Base-by-base conservation (phyloP, 2,113 vertebrate genomes). In the Brachirus orientalis region DNA sequence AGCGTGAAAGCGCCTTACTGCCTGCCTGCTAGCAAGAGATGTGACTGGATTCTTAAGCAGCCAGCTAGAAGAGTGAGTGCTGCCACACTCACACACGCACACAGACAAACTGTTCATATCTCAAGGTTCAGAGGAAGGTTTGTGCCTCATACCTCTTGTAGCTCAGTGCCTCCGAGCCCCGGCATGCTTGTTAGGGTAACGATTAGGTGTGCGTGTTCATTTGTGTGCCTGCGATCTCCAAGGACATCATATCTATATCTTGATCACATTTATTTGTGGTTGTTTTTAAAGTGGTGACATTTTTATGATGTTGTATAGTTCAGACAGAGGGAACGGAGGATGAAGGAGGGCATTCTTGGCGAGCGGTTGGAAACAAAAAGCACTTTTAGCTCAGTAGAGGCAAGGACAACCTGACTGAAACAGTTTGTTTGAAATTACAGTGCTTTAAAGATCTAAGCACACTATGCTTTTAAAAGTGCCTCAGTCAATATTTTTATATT, bases 21-120 rank as follows among this genome's bases (percentile, higher is more conserved):
- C 96, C 95, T 97, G 96, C 95, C 89, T 95, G 94, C 90, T 79
- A 95, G 88, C 85, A 94, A 93, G 90, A 95, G 96, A 98, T 99
- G 97, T 98, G 97, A 98, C 96, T 95, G 95, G 96, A 97, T 98
- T 98, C 96, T 97, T 96, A 99, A 99, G 96, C 96, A 98, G 96
- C 95, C 82, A 69, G 94, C 92, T 90, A 91, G 93, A 95, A n/a
- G 93, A 92, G 95, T 69, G 68, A 77, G 69, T 72, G 56, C 73
- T 69, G 63, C 79, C 66, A n/a, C 66, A 38, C 73, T 38, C 72
- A 40, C 66, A 36, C 56, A 69, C 67, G 51, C 69, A 66, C 61
- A 82, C 60, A 41, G 63, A 56, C 69, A 48, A 63, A 63, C 74
- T 0, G 43, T 79, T 82, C 78, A 81, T 87, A 83, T 77, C 78